Evolutionary conservation across 2,797 vertebrate species (phyloP).

Genomic region (Graptemys geographica): DNA sequence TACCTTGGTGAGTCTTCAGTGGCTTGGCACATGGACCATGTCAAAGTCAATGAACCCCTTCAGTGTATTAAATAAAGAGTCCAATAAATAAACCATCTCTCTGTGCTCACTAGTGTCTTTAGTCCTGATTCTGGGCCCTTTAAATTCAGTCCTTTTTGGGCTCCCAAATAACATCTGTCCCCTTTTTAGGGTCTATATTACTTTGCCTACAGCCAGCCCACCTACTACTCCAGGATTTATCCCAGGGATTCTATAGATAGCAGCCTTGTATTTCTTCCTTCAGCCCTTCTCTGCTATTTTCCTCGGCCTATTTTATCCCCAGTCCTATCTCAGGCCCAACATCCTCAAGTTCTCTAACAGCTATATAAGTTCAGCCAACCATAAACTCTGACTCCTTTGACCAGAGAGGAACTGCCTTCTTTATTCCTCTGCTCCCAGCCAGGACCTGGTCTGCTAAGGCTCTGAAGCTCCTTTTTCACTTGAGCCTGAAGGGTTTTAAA

Average conservation of each 20-base stretch:
- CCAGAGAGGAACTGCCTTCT: neutral
- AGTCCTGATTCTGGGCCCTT: neutral
- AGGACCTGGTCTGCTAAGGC: too few species aligned
- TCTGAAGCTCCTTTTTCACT: too few species aligned
- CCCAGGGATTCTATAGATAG: neutral
- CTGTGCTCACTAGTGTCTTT: neutral
- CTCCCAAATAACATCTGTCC: neutral
- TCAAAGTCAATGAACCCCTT: neutral
- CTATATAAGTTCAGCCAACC: neutral
- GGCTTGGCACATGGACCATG: neutral
- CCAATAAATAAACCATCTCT: neutral
- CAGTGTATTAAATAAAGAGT: neutral
- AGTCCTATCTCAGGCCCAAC: neutral
- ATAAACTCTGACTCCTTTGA: neutral
- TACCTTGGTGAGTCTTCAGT: too few species aligned
- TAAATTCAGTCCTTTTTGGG: neutral
- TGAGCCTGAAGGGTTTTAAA: too few species aligned
- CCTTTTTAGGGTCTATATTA: neutral
- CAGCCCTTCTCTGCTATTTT: neutral
- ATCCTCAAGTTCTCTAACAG: neutral
- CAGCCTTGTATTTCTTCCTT: neutral
- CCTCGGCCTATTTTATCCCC: neutral
- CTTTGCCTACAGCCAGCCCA: neutral
- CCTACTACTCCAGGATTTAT: neutral
- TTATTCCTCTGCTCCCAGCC: neutral